Conservation (phyloP, 2,797 vertebrate genomes). For the Triplophysa bombifrons region DNA sequence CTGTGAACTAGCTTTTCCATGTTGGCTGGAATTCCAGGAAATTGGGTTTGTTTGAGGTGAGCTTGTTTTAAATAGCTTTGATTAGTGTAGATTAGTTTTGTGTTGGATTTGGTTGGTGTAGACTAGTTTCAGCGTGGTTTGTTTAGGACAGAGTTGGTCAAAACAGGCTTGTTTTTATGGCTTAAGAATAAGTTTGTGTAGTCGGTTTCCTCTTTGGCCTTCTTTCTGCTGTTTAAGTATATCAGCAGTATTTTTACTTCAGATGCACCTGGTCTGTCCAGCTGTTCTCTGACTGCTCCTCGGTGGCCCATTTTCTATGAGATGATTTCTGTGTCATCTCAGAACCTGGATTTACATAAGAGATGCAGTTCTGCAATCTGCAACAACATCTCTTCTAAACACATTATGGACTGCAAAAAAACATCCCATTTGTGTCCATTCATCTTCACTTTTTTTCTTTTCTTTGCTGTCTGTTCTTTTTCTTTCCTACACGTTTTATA, state of each 20-base stretch:
- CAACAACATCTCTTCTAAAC: constrained; percentile 10
- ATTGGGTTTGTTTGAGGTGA: background rate
- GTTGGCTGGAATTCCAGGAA: background rate
- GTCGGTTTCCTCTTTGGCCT: background rate
- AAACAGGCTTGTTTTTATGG: background rate
- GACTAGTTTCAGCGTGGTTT: background rate
- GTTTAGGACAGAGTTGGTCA: background rate
- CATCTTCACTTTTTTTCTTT: background rate
- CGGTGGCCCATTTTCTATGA: constrained; percentile 46
- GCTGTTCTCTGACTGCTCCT: constrained; percentile 24
- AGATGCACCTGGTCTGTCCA: constrained; percentile 33
- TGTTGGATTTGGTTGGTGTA: background rate
- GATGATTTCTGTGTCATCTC: constrained; percentile 21
- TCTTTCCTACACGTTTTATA: background rate
- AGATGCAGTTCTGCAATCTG: background rate
- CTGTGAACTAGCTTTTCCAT: background rate
- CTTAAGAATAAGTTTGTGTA: background rate
- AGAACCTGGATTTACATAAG: constrained; percentile 45
- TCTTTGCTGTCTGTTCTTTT: background rate
- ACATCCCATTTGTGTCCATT: background rate
- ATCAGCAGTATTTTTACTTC: constrained; percentile 1
- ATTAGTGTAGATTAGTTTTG: background rate
- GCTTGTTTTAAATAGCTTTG: background rate
- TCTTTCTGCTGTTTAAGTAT: background rate
- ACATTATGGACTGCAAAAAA: background rate